phyloP scores from a whole-genome alignment of 2,113 vertebrate genomes.

The Aegypius monachus region DNA sequence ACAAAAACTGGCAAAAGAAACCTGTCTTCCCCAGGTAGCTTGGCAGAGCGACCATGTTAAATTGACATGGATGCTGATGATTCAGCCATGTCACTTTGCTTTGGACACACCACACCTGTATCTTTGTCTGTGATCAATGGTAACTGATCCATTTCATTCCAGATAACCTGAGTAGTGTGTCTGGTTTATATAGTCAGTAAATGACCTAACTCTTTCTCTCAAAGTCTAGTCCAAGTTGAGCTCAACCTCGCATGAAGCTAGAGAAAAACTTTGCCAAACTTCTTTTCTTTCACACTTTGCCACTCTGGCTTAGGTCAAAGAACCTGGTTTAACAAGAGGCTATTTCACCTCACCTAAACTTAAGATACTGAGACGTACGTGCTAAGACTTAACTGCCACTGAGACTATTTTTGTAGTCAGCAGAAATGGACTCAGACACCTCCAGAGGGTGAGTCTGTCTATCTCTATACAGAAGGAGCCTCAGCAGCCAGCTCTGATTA shows the following conservation, averaged over 20 bases:
- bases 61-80: background rate
- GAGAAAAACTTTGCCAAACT: background rate
- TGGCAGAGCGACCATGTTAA: background rate
- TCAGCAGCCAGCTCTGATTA: background rate
- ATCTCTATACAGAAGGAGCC: background rate
- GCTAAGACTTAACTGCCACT: background rate
- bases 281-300: background rate
- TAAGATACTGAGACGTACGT: background rate
- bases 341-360: background rate
- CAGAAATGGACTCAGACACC: background rate
- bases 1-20: background rate
- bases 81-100: background rate
- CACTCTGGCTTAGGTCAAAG: background rate
- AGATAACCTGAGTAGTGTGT: background rate
- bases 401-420: background rate
- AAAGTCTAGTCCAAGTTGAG: background rate
- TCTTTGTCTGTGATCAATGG: background rate
- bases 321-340: background rate
- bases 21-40: background rate
- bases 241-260: background rate
- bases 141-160: background rate
- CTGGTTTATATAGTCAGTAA: background rate
- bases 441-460: background rate
- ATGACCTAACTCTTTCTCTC: background rate
- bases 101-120: background rate